A percentile compares a stretch with the other conserved stretches of the same genome.
These are phyloP conservation scores for Hyperopisus bebe DNA, from an alignment of 2,113 vertebrate species.

Conservation along the genomic window DNA sequence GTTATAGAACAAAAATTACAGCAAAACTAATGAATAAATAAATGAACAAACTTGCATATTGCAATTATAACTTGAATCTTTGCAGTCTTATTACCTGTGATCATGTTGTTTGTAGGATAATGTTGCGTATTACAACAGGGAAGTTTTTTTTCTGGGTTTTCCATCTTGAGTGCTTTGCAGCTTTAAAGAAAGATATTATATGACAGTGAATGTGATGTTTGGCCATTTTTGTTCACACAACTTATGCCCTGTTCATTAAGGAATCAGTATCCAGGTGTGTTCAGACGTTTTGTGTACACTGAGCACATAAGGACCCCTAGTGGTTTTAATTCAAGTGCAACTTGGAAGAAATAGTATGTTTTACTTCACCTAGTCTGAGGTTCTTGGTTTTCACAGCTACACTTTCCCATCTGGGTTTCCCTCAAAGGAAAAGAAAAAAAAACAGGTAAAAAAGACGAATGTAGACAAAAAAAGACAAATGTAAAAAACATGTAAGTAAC, in stretches of 20 bases:
- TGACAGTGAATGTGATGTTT: not conserved
- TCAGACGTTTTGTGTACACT: not conserved
- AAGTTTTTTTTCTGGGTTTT: constrained; percentile 29
- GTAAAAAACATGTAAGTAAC: not conserved
- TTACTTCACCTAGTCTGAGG: not conserved
- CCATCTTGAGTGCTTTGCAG: constrained; percentile 27
- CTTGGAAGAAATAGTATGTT: not conserved
- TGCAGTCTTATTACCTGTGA: constrained; percentile 45
- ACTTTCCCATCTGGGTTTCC: not conserved
- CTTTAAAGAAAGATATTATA: constrained; percentile 24
- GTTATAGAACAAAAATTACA: not conserved
- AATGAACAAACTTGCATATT: not conserved
- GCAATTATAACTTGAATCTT: not conserved
- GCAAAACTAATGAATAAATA: not conserved
- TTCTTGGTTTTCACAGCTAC: not conserved
- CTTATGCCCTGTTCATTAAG: not conserved
- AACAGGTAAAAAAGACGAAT: not conserved
- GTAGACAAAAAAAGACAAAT: not conserved
- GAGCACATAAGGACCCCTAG: constrained; percentile 4
- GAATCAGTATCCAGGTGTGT: not conserved
- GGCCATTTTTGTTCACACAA: not conserved
- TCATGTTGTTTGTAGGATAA: constrained; percentile 41
- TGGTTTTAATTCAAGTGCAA: not conserved
- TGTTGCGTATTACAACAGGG: constrained; percentile 24
- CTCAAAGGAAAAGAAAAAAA: not conserved